Conservation (phyloP, 2,888 invertebrate genomes). For the Rhogogaster chlorosoma region DNA sequence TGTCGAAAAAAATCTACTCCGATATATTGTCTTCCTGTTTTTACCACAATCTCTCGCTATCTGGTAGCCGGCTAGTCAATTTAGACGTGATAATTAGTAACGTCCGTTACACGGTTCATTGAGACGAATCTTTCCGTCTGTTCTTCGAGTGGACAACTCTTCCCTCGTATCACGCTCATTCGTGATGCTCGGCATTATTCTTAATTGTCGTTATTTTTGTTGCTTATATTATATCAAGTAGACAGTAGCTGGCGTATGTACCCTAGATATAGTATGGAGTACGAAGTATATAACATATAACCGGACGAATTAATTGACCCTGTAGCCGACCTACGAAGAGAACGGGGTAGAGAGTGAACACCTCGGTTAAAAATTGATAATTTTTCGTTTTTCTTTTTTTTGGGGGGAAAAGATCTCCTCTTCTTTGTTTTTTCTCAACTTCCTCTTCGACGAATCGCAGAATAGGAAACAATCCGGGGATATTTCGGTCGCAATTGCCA, state of each 20-base stretch:
- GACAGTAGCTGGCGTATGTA: not conserved
- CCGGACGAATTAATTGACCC: slow-evolving; percentile 41
- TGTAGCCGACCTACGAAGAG: not conserved
- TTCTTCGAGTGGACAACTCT: not conserved
- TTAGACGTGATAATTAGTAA: slow-evolving; percentile 47
- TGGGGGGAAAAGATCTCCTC: not conserved
- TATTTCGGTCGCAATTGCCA: slow-evolving; percentile 1
- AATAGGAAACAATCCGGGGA: slow-evolving; percentile 12
- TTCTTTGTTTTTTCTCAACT: slow-evolving; percentile 54
- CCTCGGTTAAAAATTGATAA: not conserved
- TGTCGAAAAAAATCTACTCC: not conserved
- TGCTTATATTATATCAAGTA: not conserved
- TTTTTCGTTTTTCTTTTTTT: slow-evolving; percentile 42
- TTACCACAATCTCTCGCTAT: slow-evolving; percentile 6
- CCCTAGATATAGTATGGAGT: not conserved
- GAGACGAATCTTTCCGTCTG: not conserved
- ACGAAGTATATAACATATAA: not conserved
- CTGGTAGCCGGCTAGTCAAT: slow-evolving; percentile 21
- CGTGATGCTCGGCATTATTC: not conserved
- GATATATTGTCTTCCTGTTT: slow-evolving; percentile 1
- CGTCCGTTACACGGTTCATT: slow-evolving; percentile 45
- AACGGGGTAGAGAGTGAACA: not conserved
- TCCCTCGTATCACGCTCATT: not conserved
- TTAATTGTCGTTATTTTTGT: slow-evolving; percentile 35
- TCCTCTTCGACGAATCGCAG: slow-evolving; percentile 43